Base-by-base conservation (phyloP, 2,888 invertebrate genomes). In the Yponomeuta cagnagella region DNA sequence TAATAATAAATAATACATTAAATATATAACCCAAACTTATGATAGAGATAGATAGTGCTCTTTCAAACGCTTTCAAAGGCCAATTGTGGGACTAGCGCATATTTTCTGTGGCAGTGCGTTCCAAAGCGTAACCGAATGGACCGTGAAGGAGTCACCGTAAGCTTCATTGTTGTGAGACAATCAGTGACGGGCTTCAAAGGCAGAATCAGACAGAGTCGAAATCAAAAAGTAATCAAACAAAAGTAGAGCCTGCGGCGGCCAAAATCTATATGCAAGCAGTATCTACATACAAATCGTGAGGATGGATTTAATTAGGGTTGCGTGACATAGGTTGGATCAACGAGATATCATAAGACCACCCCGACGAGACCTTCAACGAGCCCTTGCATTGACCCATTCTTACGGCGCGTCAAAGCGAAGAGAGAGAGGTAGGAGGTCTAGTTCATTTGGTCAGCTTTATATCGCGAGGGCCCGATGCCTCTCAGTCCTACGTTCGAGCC, bases 251-350 rank as follows among this genome's bases (percentile, higher is more conserved):
- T 58, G 12, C 15, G 52, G 52, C 52, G 15, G 15, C 52, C 52
- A 12, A 65, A 65, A 65, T 65, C 65, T 65, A 65, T 65, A 65
- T 65, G 65, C 65, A 65, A 30, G 65, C 12, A 65, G 33, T 68
- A 68, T 68, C 68, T 69, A 69, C 69, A 69, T 69, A 69, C 69
- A 69, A 69, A 69, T 69, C 48, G 69, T 30, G 69, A 23, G 52
- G 76, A 79, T 74, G 73, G 76, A 78, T 82, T 83, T 83, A 83
- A 85, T 84, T 82, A 83, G 80, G 82, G 81, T 80, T 74, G 72
- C 75, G 77, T 75, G 77, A 80, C 77, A 76, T 73, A 73, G 72
- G 70, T 67, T 65, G 72, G 65, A 69, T 70, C 72, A 71, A 71
- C 73, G 74, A 71, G 74, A 74, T 73, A 75, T 73, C 74, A 74